A percentile compares a stretch with the other conserved stretches of the same genome.
phyloP scores from a whole-genome alignment of 1,140 invertebrate genomes.

The Drosophila parabipectinata region DNA sequence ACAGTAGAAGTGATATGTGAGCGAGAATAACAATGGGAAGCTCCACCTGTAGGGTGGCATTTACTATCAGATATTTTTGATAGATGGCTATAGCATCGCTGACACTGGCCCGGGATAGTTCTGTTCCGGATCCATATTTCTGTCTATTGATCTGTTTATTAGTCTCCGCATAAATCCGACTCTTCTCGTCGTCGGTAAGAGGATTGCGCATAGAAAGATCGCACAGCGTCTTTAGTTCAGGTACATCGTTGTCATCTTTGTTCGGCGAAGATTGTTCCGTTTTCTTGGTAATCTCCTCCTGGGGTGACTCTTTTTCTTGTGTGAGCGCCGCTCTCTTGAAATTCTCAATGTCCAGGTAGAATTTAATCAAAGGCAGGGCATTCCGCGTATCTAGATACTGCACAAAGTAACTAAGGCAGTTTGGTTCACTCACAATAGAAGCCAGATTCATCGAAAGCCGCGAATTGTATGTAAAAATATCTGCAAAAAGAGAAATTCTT shows the following conservation, averaged over 20 bases:
- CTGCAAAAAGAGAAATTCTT: conserved; percentile 34
- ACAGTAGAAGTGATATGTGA: conserved; percentile 84
- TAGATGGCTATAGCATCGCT: conserved; percentile 85
- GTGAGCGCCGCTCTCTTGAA: conserved; percentile 83
- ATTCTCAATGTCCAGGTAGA: conserved; percentile 90
- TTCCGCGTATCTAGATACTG: conserved; percentile 89
- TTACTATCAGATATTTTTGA: conserved; percentile 85
- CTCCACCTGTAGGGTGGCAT: conserved; percentile 81
- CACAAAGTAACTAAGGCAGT: conserved; percentile 89
- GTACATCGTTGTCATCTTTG: conserved; percentile 69
- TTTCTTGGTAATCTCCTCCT: neutral
- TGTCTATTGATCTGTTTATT: conserved; percentile 66
- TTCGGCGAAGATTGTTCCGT: conserved; percentile 9
- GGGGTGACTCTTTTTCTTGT: conserved; percentile 6
- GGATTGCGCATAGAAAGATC: conserved; percentile 81
- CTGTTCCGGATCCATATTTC: conserved; percentile 34
- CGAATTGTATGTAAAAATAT: conserved; percentile 75
- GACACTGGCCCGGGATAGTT: conserved; percentile 62
- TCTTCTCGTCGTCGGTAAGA: conserved; percentile 83
- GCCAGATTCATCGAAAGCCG: conserved; percentile 85
- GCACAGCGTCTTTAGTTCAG: conserved; percentile 80
- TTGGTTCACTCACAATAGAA: conserved; percentile 88
- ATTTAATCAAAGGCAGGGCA: conserved; percentile 86
- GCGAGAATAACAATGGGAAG: conserved; percentile 83
- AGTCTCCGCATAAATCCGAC: conserved; percentile 79